Evolutionary conservation across 2,888 invertebrate genomes (phyloP).

Genomic region (Craniophora ligustri): DNA sequence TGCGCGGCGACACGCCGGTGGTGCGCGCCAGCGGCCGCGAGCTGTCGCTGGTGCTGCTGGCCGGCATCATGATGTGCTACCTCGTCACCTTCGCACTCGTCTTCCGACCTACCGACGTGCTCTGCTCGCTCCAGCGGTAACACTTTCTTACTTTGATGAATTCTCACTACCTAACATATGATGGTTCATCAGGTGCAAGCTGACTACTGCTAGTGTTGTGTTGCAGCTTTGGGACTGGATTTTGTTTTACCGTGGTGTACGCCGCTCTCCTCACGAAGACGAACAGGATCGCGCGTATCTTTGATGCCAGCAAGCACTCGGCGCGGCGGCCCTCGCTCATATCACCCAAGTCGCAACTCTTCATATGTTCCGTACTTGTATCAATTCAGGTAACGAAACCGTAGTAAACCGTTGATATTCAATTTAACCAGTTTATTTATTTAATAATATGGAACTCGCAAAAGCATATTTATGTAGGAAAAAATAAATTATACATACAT

Average conservation of each 20-base stretch:
- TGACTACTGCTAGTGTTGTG: neutral
- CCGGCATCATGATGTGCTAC: slow-evolving; percentile 96
- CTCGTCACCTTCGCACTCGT: slow-evolving; percentile 97
- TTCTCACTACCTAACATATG: neutral
- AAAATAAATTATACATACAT: too few relatives aligned
- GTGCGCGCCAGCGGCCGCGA: slow-evolving; percentile 98
- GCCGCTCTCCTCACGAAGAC: slow-evolving; percentile 99
- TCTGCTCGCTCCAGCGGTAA: slow-evolving; percentile 96
- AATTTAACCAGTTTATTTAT: neutral
- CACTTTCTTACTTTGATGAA: neutral
- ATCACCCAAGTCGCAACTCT: slow-evolving; percentile 95
- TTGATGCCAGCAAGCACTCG: slow-evolving; percentile 97
- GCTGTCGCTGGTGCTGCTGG: slow-evolving; percentile 96
- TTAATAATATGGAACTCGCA: too few relatives aligned
- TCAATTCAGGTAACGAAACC: slow-evolving; percentile 92
- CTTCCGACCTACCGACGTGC: slow-evolving; percentile 94
- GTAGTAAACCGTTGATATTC: too few relatives aligned
- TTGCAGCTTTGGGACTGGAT: slow-evolving; percentile 94
- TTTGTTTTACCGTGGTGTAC: slow-evolving; percentile 99
- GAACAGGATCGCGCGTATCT: slow-evolving; percentile 98
- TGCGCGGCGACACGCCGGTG: slow-evolving; percentile 97
- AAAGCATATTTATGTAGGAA: too few relatives aligned
- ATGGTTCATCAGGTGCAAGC: neutral
- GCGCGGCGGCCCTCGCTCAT: slow-evolving; percentile 98
- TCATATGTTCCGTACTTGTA: slow-evolving; percentile 95